These are phyloP conservation scores for Nothocercus nigrocapillus DNA, from an alignment of 2,113 vertebrate species.

Conservation along the genomic window DNA sequence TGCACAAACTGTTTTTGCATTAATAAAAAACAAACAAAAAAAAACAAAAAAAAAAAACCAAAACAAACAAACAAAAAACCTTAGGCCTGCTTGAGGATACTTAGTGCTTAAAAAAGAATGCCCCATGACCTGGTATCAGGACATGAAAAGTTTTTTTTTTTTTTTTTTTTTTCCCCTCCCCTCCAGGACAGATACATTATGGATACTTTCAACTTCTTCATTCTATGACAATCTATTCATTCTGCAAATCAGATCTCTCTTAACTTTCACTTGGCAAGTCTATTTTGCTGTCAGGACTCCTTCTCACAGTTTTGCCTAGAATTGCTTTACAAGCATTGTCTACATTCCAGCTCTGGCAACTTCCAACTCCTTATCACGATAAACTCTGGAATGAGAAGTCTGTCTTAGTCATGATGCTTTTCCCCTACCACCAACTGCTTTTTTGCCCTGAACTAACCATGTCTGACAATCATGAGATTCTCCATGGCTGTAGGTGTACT, in stretches of 20 bases:
- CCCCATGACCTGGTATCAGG: conserved; percentile 25
- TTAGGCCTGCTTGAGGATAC: conserved; percentile 25
- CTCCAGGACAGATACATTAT: not conserved
- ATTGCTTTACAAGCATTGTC: not conserved
- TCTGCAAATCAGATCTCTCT: not conserved
- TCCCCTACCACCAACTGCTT: not conserved
- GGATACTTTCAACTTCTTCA: not conserved
- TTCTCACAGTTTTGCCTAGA: not conserved
- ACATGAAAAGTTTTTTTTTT: not conserved
- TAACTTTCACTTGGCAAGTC: conserved; percentile 6
- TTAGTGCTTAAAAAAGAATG: conserved; percentile 33
- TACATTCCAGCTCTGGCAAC: conserved; percentile 40
- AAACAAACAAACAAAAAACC: not conserved
- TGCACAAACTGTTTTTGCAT: conserved; percentile 52
- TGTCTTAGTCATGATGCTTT: not conserved
- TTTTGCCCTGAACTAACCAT: not conserved
- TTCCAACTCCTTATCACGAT: not conserved
- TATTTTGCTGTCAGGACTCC: not conserved
- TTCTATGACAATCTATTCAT: not conserved
- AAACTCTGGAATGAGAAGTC: not conserved
- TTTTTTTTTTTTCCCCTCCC: not conserved
- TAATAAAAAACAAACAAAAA: conserved; percentile 28
- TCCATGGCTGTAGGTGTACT: not conserved
- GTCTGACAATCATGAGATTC: not conserved
- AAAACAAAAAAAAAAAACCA: no score